A percentile compares a stretch with the other conserved stretches of the same genome.
Evolutionary conservation across 2,888 invertebrate genomes (phyloP).

Genomic region (Formica aserva): DNA sequence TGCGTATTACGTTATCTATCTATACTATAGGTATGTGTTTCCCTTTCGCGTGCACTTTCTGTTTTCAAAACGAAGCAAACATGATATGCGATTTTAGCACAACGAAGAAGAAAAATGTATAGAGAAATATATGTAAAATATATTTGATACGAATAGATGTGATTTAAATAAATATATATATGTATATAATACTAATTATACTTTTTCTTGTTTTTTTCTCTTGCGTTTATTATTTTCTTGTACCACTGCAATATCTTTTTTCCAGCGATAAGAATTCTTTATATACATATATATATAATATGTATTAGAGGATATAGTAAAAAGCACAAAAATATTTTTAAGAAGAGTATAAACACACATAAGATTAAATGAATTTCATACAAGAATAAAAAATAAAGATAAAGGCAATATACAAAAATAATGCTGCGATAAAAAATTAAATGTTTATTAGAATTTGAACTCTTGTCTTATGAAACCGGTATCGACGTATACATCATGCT

Average conservation of each 20-base stretch:
- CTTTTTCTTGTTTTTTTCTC: too few species aligned
- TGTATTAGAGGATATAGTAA: too few species aligned
- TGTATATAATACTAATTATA: too few species aligned
- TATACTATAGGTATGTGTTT: not conserved
- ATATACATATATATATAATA: too few species aligned
- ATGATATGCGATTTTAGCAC: not conserved
- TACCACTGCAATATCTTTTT: too few species aligned
- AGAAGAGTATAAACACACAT: not conserved
- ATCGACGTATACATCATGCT: conserved; percentile 30
- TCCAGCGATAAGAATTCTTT: too few species aligned
- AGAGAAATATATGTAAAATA: not conserved
- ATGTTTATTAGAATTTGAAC: conserved; percentile 15
- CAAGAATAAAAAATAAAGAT: not conserved
- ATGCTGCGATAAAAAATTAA: conserved; percentile 22
- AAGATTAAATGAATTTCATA: not conserved
- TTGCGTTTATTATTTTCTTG: too few species aligned
- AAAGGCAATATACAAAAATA: not conserved
- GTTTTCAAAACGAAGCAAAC: not conserved
- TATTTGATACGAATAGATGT: not conserved
- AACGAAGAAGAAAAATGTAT: not conserved
- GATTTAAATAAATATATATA: not conserved
- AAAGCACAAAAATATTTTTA: not conserved
- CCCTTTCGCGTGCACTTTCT: not conserved
- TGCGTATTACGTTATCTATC: not conserved
- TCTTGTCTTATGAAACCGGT: conserved; percentile 60